Base-by-base conservation (phyloP, 2,797 vertebrate genomes). In the Amblyraja radiata region DNA sequence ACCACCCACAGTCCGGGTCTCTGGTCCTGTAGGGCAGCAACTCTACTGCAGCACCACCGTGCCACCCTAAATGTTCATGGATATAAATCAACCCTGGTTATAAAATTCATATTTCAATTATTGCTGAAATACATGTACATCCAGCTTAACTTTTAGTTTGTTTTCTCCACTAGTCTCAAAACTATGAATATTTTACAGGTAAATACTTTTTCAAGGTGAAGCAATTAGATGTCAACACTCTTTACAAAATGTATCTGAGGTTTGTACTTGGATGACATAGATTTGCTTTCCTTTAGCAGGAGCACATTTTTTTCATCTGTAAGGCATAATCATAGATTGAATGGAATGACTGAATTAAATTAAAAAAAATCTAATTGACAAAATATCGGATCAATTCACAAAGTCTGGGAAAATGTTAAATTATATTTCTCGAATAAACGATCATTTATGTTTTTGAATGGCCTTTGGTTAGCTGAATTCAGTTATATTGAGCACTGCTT, bases 81-180 rank as follows among this genome's bases (percentile, higher is more conserved):
- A 86, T 86, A 61, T 86, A n/a, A 68, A 88, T 14, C 28, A 88
- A 2, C n/a, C 61, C 28, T 88, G 84, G 84, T 1, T 65, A 68
- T 21, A 68, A 88, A 32, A n/a, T 5, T 88, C 65, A 65, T 88
- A 36, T 68, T 88, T 88, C 88, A 68, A 88, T 88, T 36, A 36
- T 9, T 1, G 14, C 65, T 88, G 9, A 65, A 88, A 68, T 36
- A n/a, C 6, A 36, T 32, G 3, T 61, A 63, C 28, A 86, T 63
- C 32, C 32, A 18, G 84, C 14, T 21, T 32, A 88, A 88, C 28
- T 65, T 10, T 58, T 84, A 58, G 25, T 23, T 61, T 88, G 18
- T 18, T 65, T 88, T 63, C 83, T 86, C 10, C 18, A 65, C 61
- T 63, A 14, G 58, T 16, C 14, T 88, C 61, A 65, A 18, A 65